Conservation (phyloP, 2,888 invertebrate species). For the Lithophane socia region DNA sequence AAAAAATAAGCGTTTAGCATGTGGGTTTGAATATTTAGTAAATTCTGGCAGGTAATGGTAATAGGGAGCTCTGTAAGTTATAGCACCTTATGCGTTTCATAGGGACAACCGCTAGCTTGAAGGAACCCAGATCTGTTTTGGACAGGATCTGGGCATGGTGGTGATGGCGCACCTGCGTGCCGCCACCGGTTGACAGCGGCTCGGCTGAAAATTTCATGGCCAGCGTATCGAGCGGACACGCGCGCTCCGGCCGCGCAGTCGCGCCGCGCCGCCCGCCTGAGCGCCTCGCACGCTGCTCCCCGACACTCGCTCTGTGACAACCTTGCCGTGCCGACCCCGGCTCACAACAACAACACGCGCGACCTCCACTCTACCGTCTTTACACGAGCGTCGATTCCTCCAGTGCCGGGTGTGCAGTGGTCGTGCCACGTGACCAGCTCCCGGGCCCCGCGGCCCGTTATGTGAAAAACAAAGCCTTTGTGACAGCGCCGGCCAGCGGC, state of each 20-base stretch:
- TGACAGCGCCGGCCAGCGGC: slow-evolving; percentile 77
- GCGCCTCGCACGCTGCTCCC: slow-evolving; percentile 72
- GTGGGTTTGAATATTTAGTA: not conserved
- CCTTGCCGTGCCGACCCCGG: slow-evolving; percentile 69
- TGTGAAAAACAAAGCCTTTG: slow-evolving; percentile 79
- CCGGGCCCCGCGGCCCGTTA: slow-evolving; percentile 69
- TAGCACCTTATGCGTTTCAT: not conserved
- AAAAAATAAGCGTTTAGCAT: not conserved
- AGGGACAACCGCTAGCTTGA: not conserved
- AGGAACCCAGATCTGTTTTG: not conserved
- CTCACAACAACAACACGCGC: slow-evolving; percentile 79
- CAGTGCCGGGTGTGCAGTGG: slow-evolving; percentile 78
- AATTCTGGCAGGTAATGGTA: not conserved
- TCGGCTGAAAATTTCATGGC: slow-evolving; percentile 89
- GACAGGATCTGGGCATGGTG: slow-evolving; percentile 41
- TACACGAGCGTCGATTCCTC: slow-evolving; percentile 62
- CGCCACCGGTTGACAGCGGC: slow-evolving; percentile 88
- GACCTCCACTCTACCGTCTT: slow-evolving; percentile 68
- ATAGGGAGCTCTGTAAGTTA: not conserved
- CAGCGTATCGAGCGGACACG: slow-evolving; percentile 87
- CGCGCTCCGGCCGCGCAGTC: slow-evolving; percentile 82
- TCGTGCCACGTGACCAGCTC: slow-evolving; percentile 74
- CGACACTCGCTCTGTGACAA: slow-evolving; percentile 75
- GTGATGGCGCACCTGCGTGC: slow-evolving; percentile 82
- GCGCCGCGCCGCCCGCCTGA: slow-evolving; percentile 80